These are phyloP conservation scores for Neolamprologus multifasciatus DNA, from an alignment of 2,797 vertebrate species.

Conservation along the genomic window DNA sequence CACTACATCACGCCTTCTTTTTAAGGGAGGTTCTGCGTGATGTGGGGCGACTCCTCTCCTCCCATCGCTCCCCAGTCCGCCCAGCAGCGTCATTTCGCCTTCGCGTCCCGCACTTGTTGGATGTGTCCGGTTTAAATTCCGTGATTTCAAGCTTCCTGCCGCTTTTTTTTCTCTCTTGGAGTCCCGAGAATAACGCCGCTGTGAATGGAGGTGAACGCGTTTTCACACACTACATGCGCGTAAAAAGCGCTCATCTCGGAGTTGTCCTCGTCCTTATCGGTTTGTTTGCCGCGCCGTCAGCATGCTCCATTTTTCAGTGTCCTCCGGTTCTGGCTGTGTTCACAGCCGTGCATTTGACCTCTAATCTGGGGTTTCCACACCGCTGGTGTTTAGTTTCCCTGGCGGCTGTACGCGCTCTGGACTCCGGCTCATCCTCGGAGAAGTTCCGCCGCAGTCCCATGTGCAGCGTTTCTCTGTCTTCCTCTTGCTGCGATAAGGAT, in stretches of 20 bases:
- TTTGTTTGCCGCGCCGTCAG: not conserved
- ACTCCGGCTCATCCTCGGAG: slow-evolving; percentile 41
- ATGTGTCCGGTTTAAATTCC: not conserved
- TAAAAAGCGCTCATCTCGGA: slow-evolving; percentile 24
- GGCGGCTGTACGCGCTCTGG: slow-evolving; percentile 25
- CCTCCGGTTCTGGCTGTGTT: not conserved
- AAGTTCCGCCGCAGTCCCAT: slow-evolving; percentile 49
- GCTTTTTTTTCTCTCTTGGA: not conserved
- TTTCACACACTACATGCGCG: slow-evolving; percentile 4
- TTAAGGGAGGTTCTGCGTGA: not conserved
- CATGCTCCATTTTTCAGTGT: not conserved
- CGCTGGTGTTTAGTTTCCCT: not conserved
- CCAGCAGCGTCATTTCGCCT: slow-evolving; percentile 37
- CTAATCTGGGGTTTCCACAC: not conserved
- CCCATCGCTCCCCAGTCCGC: not conserved
- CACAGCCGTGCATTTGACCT: slow-evolving; percentile 1
- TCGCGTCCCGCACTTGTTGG: slow-evolving; percentile 42
- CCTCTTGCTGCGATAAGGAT: slow-evolving; percentile 26
- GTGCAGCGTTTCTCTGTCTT: not conserved
- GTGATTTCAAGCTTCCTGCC: not conserved
- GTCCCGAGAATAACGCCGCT: not conserved
- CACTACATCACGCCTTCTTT: not conserved
- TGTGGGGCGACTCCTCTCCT: slow-evolving; percentile 40
- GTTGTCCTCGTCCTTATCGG: not conserved
- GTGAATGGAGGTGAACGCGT: not conserved